Base-by-base conservation (phyloP, 2,113 vertebrate species). In the Aramus guarauna region DNA sequence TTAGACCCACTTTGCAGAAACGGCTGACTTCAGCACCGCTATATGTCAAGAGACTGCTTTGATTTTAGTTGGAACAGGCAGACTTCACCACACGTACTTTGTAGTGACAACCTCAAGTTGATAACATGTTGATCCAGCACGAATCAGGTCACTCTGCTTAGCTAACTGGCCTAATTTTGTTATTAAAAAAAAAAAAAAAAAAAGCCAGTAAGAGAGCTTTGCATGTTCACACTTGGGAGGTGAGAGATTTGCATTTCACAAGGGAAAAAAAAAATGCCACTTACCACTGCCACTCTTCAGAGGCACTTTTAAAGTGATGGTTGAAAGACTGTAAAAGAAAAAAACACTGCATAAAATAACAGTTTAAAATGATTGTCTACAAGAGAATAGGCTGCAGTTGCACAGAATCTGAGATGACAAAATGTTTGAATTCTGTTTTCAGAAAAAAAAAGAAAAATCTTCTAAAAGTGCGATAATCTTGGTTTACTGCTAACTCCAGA, bases 61-160 rank as follows among this genome's bases (percentile, higher is more conserved):
- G 96, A 93, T 97, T 94, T 91, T 60, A 86, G 94, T 88, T 90
- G 83, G 91, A 96, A 94, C 59, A 97, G 93, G 91, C 95, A 96
- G 91, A 88, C 72, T 96, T 94, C 93, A 81, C 81, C 96, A 95
- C 60, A 39, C 58, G 84, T 62, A 47, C 95, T 96, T 95, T 94
- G 83, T 93, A 94, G 94, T 95, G 92, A 98, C 98, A 98, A 72
- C 95, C 95, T 94, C 83, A 21, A 84, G 92, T 86, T 91, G 93
- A 81, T 92, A 97, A 85, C 89, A 53, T 88, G 96, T 97, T 97
- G 94, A 95, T 98, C 96, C 94, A 97, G 55, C 96, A 81, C 16
- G 81, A 97, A 97, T 96, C 90, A 60, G 97, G 97, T 97, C 97
- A 95, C 68, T 92, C 81, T 72, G n/a, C 85, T 94, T 88, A 86